Percentiles rank a stretch among this genome's conserved stretches.
phyloP scores from a whole-genome alignment of 2,888 invertebrate genomes.

The Ennomos quercinarius region DNA sequence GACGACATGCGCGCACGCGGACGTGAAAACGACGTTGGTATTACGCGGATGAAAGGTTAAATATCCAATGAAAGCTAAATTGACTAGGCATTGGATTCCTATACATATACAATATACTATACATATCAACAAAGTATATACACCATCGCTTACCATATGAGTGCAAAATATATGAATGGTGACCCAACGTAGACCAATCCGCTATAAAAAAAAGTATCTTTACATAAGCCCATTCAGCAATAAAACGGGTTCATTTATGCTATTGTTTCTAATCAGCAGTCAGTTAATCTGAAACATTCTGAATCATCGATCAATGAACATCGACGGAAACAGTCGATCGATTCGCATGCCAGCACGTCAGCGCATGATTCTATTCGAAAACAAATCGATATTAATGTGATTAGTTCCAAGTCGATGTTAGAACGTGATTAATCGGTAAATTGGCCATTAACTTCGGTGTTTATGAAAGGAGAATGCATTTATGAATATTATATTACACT shows the following conservation, averaged over 20 bases:
- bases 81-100: constrained; percentile 1
- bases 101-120: too few relatives aligned
- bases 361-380: constrained; percentile 43
- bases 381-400: constrained; percentile 36
- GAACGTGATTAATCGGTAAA: constrained; percentile 37
- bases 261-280: too few relatives aligned
- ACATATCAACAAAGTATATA: too few relatives aligned
- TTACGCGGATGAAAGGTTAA: constrained; percentile 54
- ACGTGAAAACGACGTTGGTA: constrained; percentile 50
- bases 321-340: constrained; percentile 17
- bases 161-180: too few relatives aligned
- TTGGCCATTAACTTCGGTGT: constrained; percentile 2
- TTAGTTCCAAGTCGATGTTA: constrained; percentile 20
- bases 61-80: constrained; percentile 50
- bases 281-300: neutral
- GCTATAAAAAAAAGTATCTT: too few relatives aligned
- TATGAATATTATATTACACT: too few relatives aligned
- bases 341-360: constrained; percentile 41
- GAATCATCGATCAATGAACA: constrained; percentile 18
- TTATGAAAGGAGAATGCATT: neutral
- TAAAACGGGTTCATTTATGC: too few relatives aligned
- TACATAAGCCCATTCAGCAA: too few relatives aligned
- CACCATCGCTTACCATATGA: too few relatives aligned
- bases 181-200: too few relatives aligned
- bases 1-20: constrained; percentile 40